Conservation (phyloP, 2,888 invertebrate species). For the Phengaris alcon region DNA sequence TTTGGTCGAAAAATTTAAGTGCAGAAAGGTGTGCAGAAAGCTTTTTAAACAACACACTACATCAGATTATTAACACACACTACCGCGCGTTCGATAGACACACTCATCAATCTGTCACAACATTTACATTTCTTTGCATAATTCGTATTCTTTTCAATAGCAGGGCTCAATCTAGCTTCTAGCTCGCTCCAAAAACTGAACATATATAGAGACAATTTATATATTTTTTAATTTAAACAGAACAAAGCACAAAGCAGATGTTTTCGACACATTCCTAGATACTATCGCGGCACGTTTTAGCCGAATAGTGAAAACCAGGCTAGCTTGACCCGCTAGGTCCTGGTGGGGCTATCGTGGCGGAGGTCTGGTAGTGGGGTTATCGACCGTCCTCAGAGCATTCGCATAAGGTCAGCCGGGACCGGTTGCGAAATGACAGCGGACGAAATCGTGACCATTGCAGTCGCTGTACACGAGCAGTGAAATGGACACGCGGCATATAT, state of each 20-base stretch:
- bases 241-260: slow-evolving; percentile 15
- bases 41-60: too few relatives aligned
- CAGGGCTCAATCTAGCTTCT: too few relatives aligned
- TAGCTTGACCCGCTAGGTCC: neutral
- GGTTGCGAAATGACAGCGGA: slow-evolving; percentile 64
- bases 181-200: neutral
- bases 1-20: too few relatives aligned
- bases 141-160: too few relatives aligned
- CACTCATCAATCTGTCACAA: too few relatives aligned
- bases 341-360: slow-evolving; percentile 45
- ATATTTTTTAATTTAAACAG: neutral
- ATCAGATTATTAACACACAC: too few relatives aligned
- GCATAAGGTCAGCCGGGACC: slow-evolving; percentile 70
- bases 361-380: slow-evolving; percentile 63
- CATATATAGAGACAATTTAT: neutral
- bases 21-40: too few relatives aligned
- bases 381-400: slow-evolving; percentile 76
- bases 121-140: too few relatives aligned
- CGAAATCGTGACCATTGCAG: slow-evolving; percentile 10
- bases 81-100: too few relatives aligned
- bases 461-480: neutral
- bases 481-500: neutral
- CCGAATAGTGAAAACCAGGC: neutral
- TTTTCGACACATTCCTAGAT: neutral
- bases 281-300: neutral